Evolutionary conservation across 2,888 invertebrate species (phyloP).

Genomic region (Raillietiella orientalis): DNA sequence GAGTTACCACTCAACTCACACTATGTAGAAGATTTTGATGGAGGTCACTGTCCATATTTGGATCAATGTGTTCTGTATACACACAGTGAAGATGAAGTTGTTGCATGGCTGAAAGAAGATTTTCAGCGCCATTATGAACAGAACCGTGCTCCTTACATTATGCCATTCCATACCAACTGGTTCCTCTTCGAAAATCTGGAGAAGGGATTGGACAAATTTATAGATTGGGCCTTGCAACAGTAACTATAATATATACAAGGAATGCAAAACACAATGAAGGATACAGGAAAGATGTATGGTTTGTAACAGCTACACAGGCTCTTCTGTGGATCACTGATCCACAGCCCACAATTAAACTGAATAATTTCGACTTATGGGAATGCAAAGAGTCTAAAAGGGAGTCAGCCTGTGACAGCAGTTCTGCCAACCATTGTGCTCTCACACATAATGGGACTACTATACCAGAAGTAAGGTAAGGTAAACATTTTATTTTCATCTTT

Average conservation of each 20-base stretch:
- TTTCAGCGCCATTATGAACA: constrained; percentile 52
- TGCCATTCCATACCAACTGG: constrained; percentile 91
- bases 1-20: constrained; percentile 68
- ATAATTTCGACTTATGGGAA: constrained; percentile 43
- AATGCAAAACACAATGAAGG: too few relatives aligned
- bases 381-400: constrained; percentile 27
- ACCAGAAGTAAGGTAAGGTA: constrained; percentile 2
- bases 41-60: constrained; percentile 65
- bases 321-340: constrained; percentile 70
- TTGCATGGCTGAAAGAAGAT: constrained; percentile 66
- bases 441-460: constrained; percentile 26
- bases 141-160: constrained; percentile 68
- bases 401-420: constrained; percentile 32
- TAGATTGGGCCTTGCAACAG: constrained; percentile 41
- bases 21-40: constrained; percentile 55
- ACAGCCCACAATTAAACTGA: constrained; percentile 27
- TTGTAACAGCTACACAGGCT: constrained; percentile 57
- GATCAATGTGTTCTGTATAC: constrained; percentile 74
- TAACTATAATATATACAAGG: constrained; percentile 20
- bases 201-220: constrained; percentile 45
- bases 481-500: not conserved
- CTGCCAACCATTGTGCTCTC: constrained; percentile 19
- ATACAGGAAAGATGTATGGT: constrained; percentile 48
- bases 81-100: constrained; percentile 23
- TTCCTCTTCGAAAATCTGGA: constrained; percentile 54